Base-by-base conservation (phyloP, 2,888 invertebrate species). In the Nomada ruficornis region DNA sequence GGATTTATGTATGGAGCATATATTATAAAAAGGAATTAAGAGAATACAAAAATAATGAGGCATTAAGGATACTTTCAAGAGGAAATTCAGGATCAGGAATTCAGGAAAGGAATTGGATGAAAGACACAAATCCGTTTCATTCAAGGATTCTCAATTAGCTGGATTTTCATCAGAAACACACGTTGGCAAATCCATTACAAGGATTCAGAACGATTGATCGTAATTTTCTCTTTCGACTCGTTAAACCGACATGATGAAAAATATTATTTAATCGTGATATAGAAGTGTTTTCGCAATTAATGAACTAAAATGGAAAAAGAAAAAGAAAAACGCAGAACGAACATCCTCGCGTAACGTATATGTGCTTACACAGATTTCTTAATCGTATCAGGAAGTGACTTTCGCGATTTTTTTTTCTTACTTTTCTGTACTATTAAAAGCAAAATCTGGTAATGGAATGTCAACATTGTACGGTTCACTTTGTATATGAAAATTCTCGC, bases 51-150 rank as follows among this genome's bases (percentile, higher is more conserved):
- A 88, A 88, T 88, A 88, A 87, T 80, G 79, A 85, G 77, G 84
- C 78, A 84, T 82, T 85, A 87, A 86, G 86, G 86, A 84, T 86
- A 87, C 82, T 86, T 82, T 85, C 88, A 90, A 89, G 90, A 91
- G 90, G 91, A 91, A 88, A 89, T 90, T 90, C 83, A 91, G 89
- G 89, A 91, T 89, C 84, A 88, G 88, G 89, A 91, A 81, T 89
- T 89, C 84, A 88, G 88, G 89, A 91, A 81, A 90, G 87, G 86
- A 86, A 86, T 85, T 74, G 83, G 80, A 83, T 87, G 80, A 88
- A 85, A 84, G 79, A 86, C 76, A 81, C 81, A 76, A 36, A 82
- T 89, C 80, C 86, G 86, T 89, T 84, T 81, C 79, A 86, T 85
- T 83, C 83, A 86, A 88, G 89, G 90, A 90, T 88, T 88, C 84